Percentiles rank a stretch among this genome's conserved stretches.
phyloP scores from a whole-genome alignment of 2,888 invertebrate species.

The Dynastes maya region DNA sequence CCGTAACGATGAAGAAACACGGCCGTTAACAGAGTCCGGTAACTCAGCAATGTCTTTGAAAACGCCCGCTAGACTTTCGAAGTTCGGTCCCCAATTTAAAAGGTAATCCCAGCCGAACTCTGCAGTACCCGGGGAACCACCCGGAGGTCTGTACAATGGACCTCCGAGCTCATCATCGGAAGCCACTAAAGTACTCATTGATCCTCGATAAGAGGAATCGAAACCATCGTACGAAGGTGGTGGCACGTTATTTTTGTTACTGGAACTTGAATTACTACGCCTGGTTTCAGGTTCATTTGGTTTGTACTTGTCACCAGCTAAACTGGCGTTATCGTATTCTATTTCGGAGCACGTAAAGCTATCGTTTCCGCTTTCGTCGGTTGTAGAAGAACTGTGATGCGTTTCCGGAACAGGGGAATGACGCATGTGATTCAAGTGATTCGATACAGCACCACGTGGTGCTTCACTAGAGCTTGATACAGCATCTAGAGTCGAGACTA shows the following conservation, averaged over 20 bases:
- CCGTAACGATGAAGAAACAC: slow-evolving; percentile 82
- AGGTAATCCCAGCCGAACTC: slow-evolving; percentile 95
- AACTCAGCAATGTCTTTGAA: slow-evolving; percentile 97
- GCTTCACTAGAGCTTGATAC: slow-evolving; percentile 93
- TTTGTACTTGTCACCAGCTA: slow-evolving; percentile 83
- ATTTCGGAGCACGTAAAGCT: slow-evolving; percentile 99
- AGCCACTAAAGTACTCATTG: slow-evolving; percentile 93
- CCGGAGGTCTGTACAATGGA: slow-evolving; percentile 84
- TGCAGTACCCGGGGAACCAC: slow-evolving; percentile 83
- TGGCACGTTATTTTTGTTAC: slow-evolving; percentile 74
- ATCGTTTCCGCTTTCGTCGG: slow-evolving; percentile 95
- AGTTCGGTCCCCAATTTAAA: slow-evolving; percentile 97
- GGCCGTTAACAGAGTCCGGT: slow-evolving; percentile 85
- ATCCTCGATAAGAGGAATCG: slow-evolving; percentile 95
- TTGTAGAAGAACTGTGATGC: slow-evolving; percentile 84
- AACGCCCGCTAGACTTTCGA: slow-evolving; percentile 95
- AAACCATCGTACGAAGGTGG: slow-evolving; percentile 91
- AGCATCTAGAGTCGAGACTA: slow-evolving; percentile 93
- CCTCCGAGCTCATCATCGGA: slow-evolving; percentile 93
- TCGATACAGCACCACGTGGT: slow-evolving; percentile 79
- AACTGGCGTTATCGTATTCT: slow-evolving; percentile 93
- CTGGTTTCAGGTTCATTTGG: slow-evolving; percentile 65
- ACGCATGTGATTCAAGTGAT: slow-evolving; percentile 80
- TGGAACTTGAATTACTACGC: slow-evolving; percentile 65
- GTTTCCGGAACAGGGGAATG: slow-evolving; percentile 84